Evolutionary conservation across 2,797 vertebrate genomes (phyloP).

Genomic region (Sebastes steindachneri): DNA sequence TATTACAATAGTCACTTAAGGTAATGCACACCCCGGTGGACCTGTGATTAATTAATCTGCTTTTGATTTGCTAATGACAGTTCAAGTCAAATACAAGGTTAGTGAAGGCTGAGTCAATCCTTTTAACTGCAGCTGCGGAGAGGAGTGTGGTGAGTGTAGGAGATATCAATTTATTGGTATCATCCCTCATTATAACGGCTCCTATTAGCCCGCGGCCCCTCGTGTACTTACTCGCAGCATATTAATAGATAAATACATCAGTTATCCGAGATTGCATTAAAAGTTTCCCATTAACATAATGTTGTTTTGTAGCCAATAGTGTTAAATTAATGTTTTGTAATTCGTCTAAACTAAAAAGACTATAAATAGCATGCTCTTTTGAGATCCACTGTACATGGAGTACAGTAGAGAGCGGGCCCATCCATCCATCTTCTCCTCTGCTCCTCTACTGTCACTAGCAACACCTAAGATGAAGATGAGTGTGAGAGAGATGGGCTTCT

Average conservation of each 20-base stretch:
- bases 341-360: conserved; percentile 7
- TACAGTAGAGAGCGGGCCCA: conserved; percentile 75
- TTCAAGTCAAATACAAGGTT: conserved; percentile 80
- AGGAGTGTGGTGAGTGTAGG: conserved; percentile 51
- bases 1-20: conserved; percentile 83
- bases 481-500: conserved; percentile 66
- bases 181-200: conserved; percentile 74
- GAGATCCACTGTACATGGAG: conserved; percentile 78
- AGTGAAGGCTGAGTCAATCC: conserved; percentile 79
- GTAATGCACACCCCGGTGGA: conserved; percentile 71
- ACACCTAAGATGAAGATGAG: conserved; percentile 72
- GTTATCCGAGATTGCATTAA: conserved; percentile 22
- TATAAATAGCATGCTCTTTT: conserved; percentile 19
- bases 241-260: conserved; percentile 41
- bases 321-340: conserved; percentile 33
- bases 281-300: conserved; percentile 42
- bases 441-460: conserved; percentile 56
- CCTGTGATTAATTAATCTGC: conserved; percentile 81
- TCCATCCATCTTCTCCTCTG: conserved; percentile 55
- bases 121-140: conserved; percentile 65
- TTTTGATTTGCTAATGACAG: conserved; percentile 82
- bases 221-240: conserved; percentile 38
- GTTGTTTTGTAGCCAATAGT: conserved; percentile 34
- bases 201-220: conserved; percentile 52
- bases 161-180: conserved; percentile 74